Evolutionary conservation across 2,888 invertebrate genomes (phyloP).

Genomic region (Dastarcus helophoroides): DNA sequence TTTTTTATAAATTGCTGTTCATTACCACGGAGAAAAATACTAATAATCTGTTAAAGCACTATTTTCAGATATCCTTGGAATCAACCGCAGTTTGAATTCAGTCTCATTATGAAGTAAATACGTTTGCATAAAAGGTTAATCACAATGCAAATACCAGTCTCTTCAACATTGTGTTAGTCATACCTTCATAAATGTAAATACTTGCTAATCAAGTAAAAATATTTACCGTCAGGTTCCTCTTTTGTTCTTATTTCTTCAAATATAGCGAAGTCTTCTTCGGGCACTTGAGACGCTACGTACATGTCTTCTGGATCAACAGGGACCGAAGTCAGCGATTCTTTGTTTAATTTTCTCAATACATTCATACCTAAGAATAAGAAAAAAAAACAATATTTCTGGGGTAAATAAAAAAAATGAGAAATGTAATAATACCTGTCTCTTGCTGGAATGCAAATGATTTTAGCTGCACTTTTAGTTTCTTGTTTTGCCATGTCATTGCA

Average conservation of each 20-base stretch:
- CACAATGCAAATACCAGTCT: too few species aligned
- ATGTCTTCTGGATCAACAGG: constrained; percentile 81
- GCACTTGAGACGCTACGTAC: constrained; percentile 65
- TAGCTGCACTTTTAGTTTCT: constrained; percentile 46
- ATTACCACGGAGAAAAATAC: too few species aligned
- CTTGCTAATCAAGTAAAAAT: too few species aligned
- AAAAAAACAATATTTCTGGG: constrained; percentile 4
- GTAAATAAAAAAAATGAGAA: constrained; percentile 1
- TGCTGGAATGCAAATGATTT: constrained; percentile 54
- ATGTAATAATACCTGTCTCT: constrained; percentile 65
- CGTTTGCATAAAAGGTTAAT: too few species aligned
- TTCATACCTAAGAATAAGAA: constrained; percentile 45
- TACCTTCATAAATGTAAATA: not conserved
- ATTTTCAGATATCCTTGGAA: too few species aligned
- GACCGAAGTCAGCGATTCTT: constrained; percentile 68
- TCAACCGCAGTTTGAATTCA: too few species aligned
- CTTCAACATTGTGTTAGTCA: too few species aligned
- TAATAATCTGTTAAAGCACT: too few species aligned
- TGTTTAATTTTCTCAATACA: constrained; percentile 67
- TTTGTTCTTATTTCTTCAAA: constrained; percentile 66
- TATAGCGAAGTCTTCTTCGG: constrained; percentile 62
- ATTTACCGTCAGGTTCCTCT: constrained; percentile 62
- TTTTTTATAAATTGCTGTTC: too few species aligned
- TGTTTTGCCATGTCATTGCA: constrained; percentile 57
- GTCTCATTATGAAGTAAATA: too few species aligned